Base-by-base conservation (phyloP, 2,797 vertebrate genomes). In the Macropus fuliginosus region DNA sequence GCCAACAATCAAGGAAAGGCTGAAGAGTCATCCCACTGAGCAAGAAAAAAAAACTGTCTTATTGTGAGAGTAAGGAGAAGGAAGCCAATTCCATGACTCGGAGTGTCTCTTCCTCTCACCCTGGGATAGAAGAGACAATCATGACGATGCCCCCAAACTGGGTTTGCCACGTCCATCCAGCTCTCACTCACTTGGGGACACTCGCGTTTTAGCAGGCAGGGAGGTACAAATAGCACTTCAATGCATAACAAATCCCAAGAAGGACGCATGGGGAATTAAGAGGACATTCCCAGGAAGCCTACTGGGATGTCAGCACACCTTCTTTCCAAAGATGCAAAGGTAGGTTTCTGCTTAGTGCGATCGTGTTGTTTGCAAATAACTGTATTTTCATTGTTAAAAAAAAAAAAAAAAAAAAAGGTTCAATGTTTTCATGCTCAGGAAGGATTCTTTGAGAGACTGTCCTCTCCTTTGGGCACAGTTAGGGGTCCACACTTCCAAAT, bases 201-300 rank as follows among this genome's bases (percentile, higher is more conserved):
- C 0, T 87, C 50, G 50, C 46, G 34, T 57, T 18, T 8, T 27
- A 29, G 0, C 0, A 56, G 50, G 18, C 52, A 81, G n/a, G 46
- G 57, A 50, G 21, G 0, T 27, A 55, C 50, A 59, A 50, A 59
- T 27, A 90, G 16, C 2, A 11, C 54, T 93, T 66, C 14, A 50
- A 24, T 31, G 34, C 12, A 52, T 4, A 55, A 91, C 57, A 31
- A 91, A 66, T 29, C 56, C 50, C 11, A 28, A 0, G 28, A 89
- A 46, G 34, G 59, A 46, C 50, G 31, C 56, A 57, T n/a, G 9
- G 12, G 16, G 29, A 28, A 59, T 62, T 31, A 0, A 52, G 10
- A 2, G 27, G 6, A 56, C n/a, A 8, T 28, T 4, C 34, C 11
- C 4, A 34, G 56, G n/a, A 54, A 91, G 52, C 31, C 55, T 52